These are phyloP conservation scores for Neuroscelio doddi DNA, from an alignment of 2,888 invertebrate genomes.

Conservation along the genomic window DNA sequence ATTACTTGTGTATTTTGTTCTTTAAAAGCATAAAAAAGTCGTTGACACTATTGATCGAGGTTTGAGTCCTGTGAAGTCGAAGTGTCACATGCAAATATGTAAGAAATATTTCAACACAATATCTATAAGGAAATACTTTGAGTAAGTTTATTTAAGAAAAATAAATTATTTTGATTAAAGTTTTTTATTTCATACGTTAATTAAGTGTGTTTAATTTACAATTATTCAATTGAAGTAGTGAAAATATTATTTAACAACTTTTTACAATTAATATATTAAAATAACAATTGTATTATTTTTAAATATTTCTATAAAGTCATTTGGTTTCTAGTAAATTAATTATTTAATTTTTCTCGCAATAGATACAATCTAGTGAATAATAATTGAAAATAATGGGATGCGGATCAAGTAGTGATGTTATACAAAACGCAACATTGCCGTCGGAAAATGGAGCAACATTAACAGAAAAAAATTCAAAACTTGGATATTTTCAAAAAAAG, in stretches of 20 bases:
- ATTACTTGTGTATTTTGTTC: slow-evolving; percentile 3
- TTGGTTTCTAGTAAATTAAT: no score
- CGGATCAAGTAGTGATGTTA: slow-evolving; percentile 52
- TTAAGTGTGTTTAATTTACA: no score
- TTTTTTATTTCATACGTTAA: no score
- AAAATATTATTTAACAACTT: no score
- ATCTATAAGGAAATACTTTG: no score
- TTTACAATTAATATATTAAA: no score
- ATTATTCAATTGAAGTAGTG: no score
- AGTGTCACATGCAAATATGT: slow-evolving; percentile 33
- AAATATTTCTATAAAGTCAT: no score
- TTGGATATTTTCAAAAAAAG: background rate
- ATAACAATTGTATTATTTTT: no score
- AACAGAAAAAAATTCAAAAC: slow-evolving; percentile 28
- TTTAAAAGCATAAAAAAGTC: slow-evolving; percentile 29
- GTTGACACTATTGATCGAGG: slow-evolving; percentile 42
- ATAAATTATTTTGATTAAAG: no score
- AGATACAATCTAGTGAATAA: background rate
- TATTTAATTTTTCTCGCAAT: background rate
- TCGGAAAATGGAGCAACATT: slow-evolving; percentile 37
- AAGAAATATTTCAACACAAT: slow-evolving; percentile 11
- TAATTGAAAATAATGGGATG: slow-evolving; percentile 49
- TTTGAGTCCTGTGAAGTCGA: slow-evolving; percentile 22
- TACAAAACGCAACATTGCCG: slow-evolving; percentile 40
- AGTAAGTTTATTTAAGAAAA: no score